These are phyloP conservation scores for Gymnocheta viridis DNA, from an alignment of 2,888 invertebrate species.

Conservation along the genomic window DNA sequence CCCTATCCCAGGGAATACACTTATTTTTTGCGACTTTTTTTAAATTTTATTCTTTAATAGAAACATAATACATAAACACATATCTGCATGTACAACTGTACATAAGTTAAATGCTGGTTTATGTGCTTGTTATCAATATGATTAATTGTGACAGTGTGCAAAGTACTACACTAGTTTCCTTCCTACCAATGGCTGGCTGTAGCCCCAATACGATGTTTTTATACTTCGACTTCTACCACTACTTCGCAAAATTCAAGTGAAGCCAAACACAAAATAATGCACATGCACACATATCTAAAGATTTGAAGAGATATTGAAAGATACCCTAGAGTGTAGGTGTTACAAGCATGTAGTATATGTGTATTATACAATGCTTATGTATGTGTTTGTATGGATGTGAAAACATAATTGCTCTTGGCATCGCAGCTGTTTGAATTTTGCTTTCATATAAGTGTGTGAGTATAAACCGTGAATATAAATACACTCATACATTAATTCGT, in stretches of 20 bases:
- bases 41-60: constrained; percentile 45
- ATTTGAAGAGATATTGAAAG: constrained; percentile 7
- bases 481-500: not conserved
- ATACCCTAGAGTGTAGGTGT: constrained; percentile 55
- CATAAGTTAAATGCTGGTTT: constrained; percentile 46
- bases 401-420: constrained; percentile 59
- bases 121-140: constrained; percentile 63
- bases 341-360: not conserved
- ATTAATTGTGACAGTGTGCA: constrained; percentile 68
- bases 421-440: constrained; percentile 54
- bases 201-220: constrained; percentile 8
- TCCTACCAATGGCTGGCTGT: constrained; percentile 25
- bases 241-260: not conserved
- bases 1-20: constrained; percentile 12
- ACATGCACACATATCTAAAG: not conserved
- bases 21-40: constrained; percentile 10
- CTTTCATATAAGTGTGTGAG: not conserved
- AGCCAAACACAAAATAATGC: not conserved
- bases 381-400: not conserved
- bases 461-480: not conserved
- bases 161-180: constrained; percentile 60
- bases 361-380: not conserved
- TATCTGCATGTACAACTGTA: not conserved
- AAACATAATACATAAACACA: constrained; percentile 31
- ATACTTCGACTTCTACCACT: not conserved